phyloP scores from a whole-genome alignment of 2,113 vertebrate species.

The Stercorarius parasiticus region DNA sequence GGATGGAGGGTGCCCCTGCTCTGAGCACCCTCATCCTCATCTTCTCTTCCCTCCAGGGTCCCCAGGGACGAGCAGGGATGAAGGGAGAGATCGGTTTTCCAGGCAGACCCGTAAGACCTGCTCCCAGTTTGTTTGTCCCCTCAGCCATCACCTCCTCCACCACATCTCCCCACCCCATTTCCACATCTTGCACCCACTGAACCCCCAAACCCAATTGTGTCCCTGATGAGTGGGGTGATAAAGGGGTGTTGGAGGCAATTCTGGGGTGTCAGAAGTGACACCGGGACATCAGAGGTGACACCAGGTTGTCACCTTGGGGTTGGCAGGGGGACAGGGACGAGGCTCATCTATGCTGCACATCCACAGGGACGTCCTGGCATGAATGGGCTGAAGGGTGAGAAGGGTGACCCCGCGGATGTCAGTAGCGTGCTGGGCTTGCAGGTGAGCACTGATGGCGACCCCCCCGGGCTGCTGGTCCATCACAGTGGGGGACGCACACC shows the following conservation, averaged over 20 bases:
- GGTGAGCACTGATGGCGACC: slow-evolving; percentile 70
- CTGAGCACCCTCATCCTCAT: background rate
- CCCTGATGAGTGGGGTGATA: background rate
- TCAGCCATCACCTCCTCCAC: fast-evolving
- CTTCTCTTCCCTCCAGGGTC: slow-evolving; percentile 75
- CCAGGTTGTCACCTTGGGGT: background rate
- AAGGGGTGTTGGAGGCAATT: background rate
- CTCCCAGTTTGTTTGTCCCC: background rate
- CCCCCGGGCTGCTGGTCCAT: background rate
- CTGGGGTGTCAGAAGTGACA: background rate
- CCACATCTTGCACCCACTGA: fast-evolving
- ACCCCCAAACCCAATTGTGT: background rate
- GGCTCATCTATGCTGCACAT: background rate
- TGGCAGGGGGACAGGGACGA: fast-evolving
- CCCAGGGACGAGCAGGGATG: slow-evolving; percentile 75
- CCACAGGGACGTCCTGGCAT: slow-evolving; percentile 90
- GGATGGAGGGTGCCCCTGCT: fast-evolving
- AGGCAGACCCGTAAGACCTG: slow-evolving; percentile 86
- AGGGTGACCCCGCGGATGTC: slow-evolving; percentile 76
- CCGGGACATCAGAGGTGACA: background rate
- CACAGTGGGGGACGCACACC: fast-evolving
- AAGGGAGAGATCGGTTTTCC: slow-evolving; percentile 97
- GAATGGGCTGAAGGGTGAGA: slow-evolving; percentile 89
- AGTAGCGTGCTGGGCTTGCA: slow-evolving; percentile 53
- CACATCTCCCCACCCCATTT: fast-evolving